Conservation (phyloP, 2,888 invertebrate species). For the Trissonchulus latispiculum region DNA sequence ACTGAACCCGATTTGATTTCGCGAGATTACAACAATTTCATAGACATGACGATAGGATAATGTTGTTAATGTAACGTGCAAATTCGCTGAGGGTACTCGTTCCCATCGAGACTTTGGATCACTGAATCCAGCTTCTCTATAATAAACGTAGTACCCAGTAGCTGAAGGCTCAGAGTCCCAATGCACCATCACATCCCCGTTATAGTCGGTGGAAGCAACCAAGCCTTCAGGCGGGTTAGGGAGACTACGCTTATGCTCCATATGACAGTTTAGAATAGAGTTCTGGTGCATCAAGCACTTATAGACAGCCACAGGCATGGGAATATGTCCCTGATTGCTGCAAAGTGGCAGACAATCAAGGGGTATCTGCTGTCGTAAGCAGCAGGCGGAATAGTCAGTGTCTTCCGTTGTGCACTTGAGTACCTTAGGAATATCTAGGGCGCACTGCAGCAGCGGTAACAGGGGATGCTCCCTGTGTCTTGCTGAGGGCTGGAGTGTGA, state of each 20-base stretch:
- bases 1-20: background rate
- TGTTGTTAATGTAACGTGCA: background rate
- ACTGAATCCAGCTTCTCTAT: background rate
- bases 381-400: conserved; percentile 27
- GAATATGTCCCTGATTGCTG: conserved; percentile 11
- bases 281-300: conserved; percentile 11
- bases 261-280: conserved; percentile 27
- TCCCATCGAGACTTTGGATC: background rate
- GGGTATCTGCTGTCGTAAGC: conserved; percentile 28
- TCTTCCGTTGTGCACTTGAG: conserved; percentile 26
- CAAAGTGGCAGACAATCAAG: conserved; percentile 31
- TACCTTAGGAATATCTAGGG: conserved; percentile 26
- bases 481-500: background rate
- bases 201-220: background rate
- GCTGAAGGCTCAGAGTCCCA: background rate
- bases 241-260: conserved; percentile 19
- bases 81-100: background rate
- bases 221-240: conserved; percentile 17
- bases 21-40: background rate
- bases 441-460: conserved; percentile 18
- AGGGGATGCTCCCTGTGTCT: background rate
- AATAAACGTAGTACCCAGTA: background rate
- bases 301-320: background rate
- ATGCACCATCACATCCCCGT: background rate
- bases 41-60: background rate